These are phyloP conservation scores for Leucoraja erinaceus DNA, from an alignment of 2,113 vertebrate genomes.

Conservation along the genomic window DNA sequence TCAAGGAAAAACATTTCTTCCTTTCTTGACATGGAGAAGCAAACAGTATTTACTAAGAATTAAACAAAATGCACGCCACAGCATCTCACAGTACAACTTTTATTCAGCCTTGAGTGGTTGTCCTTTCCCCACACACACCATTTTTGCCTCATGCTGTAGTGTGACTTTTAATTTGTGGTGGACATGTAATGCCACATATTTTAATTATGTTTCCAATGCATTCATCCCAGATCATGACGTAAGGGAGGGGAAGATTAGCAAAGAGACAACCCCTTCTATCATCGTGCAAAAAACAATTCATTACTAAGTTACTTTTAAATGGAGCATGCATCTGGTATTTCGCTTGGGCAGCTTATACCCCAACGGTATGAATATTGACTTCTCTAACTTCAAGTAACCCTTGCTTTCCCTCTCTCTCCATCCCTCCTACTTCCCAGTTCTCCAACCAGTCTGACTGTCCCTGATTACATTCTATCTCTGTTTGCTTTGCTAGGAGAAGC, in stretches of 20 bases:
- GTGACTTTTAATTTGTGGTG: neutral
- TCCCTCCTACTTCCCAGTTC: too few species aligned
- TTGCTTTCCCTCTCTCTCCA: too few species aligned
- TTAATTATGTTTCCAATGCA: neutral
- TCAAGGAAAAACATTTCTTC: neutral
- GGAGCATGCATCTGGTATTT: constrained; percentile 1
- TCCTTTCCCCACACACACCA: neutral
- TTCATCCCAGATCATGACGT: neutral
- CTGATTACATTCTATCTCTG: too few species aligned
- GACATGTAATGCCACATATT: neutral
- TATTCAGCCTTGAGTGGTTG: neutral
- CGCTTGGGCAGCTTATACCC: too few species aligned
- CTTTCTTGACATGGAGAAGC: neutral
- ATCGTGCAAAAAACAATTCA: neutral
- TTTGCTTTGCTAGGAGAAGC: too few species aligned
- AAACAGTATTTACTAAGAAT: neutral
- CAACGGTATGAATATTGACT: too few species aligned
- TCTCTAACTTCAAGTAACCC: too few species aligned
- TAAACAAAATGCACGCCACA: neutral
- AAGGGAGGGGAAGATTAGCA: neutral
- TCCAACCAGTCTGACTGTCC: too few species aligned
- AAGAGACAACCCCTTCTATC: constrained; percentile 7
- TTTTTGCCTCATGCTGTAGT: neutral
- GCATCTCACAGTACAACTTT: neutral
- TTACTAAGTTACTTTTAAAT: neutral